Base-by-base conservation (phyloP, 1,140 invertebrate species). In the Scaptomyza graminum region DNA sequence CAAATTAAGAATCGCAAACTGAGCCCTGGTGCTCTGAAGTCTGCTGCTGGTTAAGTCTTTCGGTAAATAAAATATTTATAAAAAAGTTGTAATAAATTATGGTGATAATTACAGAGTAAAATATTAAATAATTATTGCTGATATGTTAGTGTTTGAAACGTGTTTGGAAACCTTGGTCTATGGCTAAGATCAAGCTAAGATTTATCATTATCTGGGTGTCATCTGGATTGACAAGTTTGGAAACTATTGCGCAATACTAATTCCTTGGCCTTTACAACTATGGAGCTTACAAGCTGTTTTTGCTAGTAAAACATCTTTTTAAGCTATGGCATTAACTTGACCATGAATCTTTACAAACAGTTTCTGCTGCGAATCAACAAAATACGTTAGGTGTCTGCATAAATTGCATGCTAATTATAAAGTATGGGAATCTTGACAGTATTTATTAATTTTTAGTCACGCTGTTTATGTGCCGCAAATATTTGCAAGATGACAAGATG, bases 1-100 rank as follows among this genome's bases (percentile, higher is more conserved):
- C 46, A 63, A 57, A 74, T 85, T 13, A 91, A 90, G 72, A 91
- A 91, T 39, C 85, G 90, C 41, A 91, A 90, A 60, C 61, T 91
- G 62, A 80, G 77, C 62, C 55, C 79, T 3, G 76, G 90, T 25
- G 69, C 83, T 28, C 54, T 91, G 57, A 90, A 90, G 70, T 91
- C 90, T 16, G 63, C 74, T 25, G 77, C 89, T 75, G 90, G 90
- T 50, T 91, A 90, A 51, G n/a, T 34, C 25, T 39, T 28, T 3
- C 52, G 0, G 64, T 44, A 66, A 55, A 55, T 46, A 56, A 13
- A 63, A 59, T 49, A 15, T 47, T 47, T 57, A 54, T 52, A 51
- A 13, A 37, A 46, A 28, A 16, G 41, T 22, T 22, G 0, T 3
- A 22, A 22, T 3, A 56, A 66, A 44, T 25, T 3, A 28, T 34